Evolutionary conservation across 2,113 vertebrate species (phyloP).

Genomic region (Melanocharis versteri): DNA sequence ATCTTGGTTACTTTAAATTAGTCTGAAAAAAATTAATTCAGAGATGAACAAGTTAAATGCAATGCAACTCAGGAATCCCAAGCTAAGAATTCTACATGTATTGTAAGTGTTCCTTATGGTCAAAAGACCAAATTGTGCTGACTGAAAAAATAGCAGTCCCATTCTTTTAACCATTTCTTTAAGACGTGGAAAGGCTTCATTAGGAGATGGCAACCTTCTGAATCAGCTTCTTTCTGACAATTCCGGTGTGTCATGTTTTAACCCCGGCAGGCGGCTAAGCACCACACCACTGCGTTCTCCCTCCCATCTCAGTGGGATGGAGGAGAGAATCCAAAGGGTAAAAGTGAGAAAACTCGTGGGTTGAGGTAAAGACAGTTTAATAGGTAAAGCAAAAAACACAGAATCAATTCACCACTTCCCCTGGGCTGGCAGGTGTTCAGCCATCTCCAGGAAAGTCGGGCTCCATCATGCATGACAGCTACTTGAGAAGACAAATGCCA

Average conservation of each 20-base stretch:
- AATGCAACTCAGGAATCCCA: not conserved
- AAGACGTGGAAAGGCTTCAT: not conserved
- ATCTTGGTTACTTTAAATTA: not conserved
- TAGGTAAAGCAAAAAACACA: not conserved
- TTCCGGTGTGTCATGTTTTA: not conserved
- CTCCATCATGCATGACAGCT: not conserved
- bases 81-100: not conserved
- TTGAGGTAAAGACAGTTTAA: not conserved
- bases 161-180: not conserved
- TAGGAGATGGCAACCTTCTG: not conserved
- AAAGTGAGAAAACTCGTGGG: not conserved
- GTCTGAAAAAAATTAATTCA: not conserved
- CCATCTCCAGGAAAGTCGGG: rapidly evolving
- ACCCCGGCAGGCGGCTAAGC: not conserved
- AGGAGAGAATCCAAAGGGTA: not conserved
- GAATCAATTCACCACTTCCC: not conserved
- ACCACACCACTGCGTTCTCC: rapidly evolving
- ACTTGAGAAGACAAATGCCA: not conserved
- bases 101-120: not conserved
- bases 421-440: not conserved
- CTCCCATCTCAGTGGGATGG: not conserved
- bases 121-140: not conserved
- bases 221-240: not conserved
- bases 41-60: not conserved
- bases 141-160: not conserved